Conservation (phyloP, 2,888 invertebrate genomes). For the Cybosia mesomella region DNA sequence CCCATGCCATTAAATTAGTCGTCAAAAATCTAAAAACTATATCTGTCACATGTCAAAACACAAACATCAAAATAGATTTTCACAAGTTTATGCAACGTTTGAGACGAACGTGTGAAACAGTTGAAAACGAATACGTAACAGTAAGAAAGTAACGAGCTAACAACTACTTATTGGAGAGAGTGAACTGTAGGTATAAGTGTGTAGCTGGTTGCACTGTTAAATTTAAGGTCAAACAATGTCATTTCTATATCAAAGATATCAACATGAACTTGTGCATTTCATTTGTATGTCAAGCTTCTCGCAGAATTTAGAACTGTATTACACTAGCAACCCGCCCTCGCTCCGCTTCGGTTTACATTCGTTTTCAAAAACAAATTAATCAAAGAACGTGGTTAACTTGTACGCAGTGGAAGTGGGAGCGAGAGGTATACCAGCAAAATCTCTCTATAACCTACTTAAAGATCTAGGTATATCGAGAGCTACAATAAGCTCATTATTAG, state of each 20-base stretch:
- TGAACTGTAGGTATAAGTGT: constrained; percentile 21
- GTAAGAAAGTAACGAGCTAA: constrained; percentile 34
- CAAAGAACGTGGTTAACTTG: too few species aligned
- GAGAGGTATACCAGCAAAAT: too few species aligned
- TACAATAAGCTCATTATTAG: too few species aligned
- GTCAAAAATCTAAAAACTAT: constrained; percentile 1
- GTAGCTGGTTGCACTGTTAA: constrained; percentile 25
- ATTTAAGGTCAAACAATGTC: constrained; percentile 34
- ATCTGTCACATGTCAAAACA: constrained; percentile 2
- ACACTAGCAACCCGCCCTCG: too few species aligned
- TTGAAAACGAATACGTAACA: constrained; percentile 42
- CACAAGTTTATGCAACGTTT: constrained; percentile 49
- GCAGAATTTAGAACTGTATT: background rate
- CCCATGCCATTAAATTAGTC: background rate
- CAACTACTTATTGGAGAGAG: constrained; percentile 49
- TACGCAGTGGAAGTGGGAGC: too few species aligned
- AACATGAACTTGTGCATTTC: background rate
- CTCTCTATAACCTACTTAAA: too few species aligned
- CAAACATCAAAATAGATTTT: constrained; percentile 31
- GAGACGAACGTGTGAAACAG: constrained; percentile 50
- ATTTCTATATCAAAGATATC: constrained; percentile 26
- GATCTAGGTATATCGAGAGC: too few species aligned
- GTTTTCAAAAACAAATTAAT: too few species aligned
- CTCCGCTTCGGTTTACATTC: too few species aligned
- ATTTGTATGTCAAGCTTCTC: background rate